These are phyloP conservation scores for Sebastes hubbsi DNA, from an alignment of 2,797 vertebrate genomes.

Conservation along the genomic window DNA sequence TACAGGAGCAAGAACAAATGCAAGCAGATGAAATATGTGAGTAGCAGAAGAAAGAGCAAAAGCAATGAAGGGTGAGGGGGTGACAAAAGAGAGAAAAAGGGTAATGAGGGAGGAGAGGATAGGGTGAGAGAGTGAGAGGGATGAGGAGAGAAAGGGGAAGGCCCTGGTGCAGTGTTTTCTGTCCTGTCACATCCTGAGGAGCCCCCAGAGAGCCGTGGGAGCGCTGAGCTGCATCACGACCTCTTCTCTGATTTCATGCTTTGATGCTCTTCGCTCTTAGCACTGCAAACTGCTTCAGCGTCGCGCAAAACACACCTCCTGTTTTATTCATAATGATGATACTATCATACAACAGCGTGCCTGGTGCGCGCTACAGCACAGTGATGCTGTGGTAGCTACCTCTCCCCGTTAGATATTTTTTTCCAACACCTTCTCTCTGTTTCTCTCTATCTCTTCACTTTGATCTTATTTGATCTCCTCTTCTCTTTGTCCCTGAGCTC, in stretches of 20 bases:
- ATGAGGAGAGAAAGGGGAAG: conserved; percentile 31
- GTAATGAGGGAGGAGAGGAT: conserved; percentile 36
- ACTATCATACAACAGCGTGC: conserved; percentile 27
- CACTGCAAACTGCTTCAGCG: conserved; percentile 54
- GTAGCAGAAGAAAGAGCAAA: conserved; percentile 8
- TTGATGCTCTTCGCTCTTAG: conserved; percentile 73
- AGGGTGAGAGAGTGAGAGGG: conserved; percentile 23
- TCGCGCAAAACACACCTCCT: conserved; percentile 54
- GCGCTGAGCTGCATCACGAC: conserved; percentile 74
- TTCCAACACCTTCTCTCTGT: not conserved
- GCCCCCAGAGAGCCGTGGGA: conserved; percentile 67
- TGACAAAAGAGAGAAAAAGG: conserved; percentile 9
- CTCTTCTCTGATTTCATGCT: conserved; percentile 80
- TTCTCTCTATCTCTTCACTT: not conserved
- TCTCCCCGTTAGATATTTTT: not conserved
- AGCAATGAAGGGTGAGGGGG: not conserved
- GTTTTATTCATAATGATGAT: conserved; percentile 63
- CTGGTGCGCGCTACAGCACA: not conserved
- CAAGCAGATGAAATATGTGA: conserved; percentile 4
- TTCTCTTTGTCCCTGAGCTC: not conserved
- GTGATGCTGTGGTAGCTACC: not conserved
- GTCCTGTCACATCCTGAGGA: conserved; percentile 74
- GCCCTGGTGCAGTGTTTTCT: conserved; percentile 57
- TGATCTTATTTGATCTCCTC: conserved; percentile 4
- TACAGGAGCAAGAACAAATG: not conserved